Conservation (phyloP, 2,888 invertebrate species). For the Limnephilus marmoratus region DNA sequence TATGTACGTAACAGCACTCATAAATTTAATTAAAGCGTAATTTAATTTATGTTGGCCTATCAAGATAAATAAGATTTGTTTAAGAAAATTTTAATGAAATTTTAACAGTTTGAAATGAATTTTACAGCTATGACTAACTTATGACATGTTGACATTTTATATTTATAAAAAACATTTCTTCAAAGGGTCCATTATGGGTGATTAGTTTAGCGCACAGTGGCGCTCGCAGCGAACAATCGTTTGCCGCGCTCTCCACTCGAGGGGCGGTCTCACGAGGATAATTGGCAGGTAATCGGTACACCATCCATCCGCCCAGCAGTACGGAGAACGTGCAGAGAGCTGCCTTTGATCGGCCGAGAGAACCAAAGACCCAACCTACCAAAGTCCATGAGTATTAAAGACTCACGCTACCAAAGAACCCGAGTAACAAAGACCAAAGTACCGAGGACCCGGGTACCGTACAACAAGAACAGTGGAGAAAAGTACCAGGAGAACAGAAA, state of each 20-base stretch:
- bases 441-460: neutral
- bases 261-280: slow-evolving; percentile 53
- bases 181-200: neutral
- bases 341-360: slow-evolving; percentile 25
- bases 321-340: neutral
- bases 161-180: neutral
- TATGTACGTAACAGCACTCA: no score
- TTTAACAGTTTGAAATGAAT: no score
- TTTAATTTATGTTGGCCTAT: no score
- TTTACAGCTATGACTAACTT: no score
- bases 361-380: neutral
- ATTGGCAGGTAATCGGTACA: slow-evolving; percentile 63
- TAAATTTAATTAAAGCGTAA: no score
- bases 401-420: neutral
- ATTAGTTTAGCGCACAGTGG: slow-evolving; percentile 9
- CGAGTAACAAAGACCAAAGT: neutral
- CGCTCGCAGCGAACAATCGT: slow-evolving; percentile 3
- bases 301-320: slow-evolving; percentile 32
- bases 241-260: slow-evolving; percentile 20
- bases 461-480: slow-evolving; percentile 16
- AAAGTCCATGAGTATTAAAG: neutral
- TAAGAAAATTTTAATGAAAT: no score
- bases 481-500: neutral
- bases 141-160: no score
- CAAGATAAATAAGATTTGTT: no score